These are phyloP conservation scores for Amiota communis DNA, from an alignment of 2,888 invertebrate species.

Conservation along the genomic window DNA sequence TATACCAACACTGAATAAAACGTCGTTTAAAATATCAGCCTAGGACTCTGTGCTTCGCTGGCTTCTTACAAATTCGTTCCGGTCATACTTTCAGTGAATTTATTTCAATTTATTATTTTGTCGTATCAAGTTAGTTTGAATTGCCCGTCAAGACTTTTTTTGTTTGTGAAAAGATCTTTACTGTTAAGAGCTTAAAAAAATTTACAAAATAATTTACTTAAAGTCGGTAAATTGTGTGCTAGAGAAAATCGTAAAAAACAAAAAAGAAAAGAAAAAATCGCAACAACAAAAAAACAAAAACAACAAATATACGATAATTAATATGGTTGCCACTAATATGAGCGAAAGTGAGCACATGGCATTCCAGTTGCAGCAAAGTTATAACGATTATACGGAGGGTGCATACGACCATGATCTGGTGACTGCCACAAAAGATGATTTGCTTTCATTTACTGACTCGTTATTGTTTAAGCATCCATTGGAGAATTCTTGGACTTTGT, in stretches of 20 bases:
- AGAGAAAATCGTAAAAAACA: neutral
- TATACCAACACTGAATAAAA: too few relatives aligned
- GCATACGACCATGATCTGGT: conserved; percentile 11
- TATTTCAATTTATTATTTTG: too few relatives aligned
- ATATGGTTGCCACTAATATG: neutral
- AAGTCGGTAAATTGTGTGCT: neutral
- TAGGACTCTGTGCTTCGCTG: too few relatives aligned
- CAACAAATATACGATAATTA: neutral
- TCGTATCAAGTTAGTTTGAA: neutral
- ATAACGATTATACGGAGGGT: conserved; percentile 41
- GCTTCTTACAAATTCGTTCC: too few relatives aligned
- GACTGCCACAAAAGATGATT: conserved; percentile 21
- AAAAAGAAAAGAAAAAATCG: neutral
- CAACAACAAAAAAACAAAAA: neutral
- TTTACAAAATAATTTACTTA: neutral
- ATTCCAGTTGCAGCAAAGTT: conserved; percentile 28
- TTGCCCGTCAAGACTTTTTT: neutral
- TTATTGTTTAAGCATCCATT: conserved; percentile 88
- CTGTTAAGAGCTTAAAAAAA: neutral
- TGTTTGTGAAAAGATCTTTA: neutral
- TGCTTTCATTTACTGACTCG: conserved; percentile 74
- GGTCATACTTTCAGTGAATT: too few relatives aligned
- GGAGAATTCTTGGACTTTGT: conserved; percentile 95
- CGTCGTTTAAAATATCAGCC: too few relatives aligned
- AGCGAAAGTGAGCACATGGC: neutral